A percentile compares a stretch with the other conserved stretches of the same genome.
Evolutionary conservation across 2,888 invertebrate genomes (phyloP).

Genomic region (Sycophila texana): DNA sequence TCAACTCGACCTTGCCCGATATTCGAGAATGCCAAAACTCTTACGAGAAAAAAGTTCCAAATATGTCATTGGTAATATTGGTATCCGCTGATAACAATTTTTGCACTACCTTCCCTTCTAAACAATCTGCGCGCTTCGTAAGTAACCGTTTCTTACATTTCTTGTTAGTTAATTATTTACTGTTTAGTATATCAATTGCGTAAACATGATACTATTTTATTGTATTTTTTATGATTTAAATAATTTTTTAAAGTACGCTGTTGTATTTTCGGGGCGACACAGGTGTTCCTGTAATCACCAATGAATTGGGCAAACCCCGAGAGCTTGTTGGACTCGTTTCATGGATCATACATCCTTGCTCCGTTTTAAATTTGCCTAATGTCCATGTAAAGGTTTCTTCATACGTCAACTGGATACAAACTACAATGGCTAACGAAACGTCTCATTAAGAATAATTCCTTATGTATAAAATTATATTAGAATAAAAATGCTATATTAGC

Average conservation of each 20-base stretch:
- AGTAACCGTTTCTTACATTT: constrained; percentile 8
- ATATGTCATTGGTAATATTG: constrained; percentile 24
- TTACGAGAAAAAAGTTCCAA: constrained; percentile 58
- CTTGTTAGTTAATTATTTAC: too few relatives aligned
- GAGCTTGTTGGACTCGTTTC: constrained; percentile 81
- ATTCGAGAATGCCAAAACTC: constrained; percentile 61
- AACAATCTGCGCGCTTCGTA: constrained; percentile 51
- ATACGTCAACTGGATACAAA: constrained; percentile 72
- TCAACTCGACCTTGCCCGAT: constrained; percentile 64
- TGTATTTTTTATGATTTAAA: too few relatives aligned
- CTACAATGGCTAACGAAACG: background rate
- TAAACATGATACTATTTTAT: too few relatives aligned
- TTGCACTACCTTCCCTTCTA: constrained; percentile 62
- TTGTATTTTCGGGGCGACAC: constrained; percentile 76
- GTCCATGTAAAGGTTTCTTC: constrained; percentile 74
- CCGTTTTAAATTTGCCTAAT: constrained; percentile 71
- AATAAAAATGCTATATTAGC: too few relatives aligned
- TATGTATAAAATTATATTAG: background rate
- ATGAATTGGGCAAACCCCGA: constrained; percentile 78
- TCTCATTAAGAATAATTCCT: background rate
- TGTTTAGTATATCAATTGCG: too few relatives aligned
- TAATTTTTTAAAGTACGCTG: too few relatives aligned
- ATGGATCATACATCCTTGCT: constrained; percentile 75
- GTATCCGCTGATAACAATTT: constrained; percentile 63
- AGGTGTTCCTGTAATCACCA: constrained; percentile 78